Base-by-base conservation (phyloP, 2,888 invertebrate species). In the Drosophila seclusa region DNA sequence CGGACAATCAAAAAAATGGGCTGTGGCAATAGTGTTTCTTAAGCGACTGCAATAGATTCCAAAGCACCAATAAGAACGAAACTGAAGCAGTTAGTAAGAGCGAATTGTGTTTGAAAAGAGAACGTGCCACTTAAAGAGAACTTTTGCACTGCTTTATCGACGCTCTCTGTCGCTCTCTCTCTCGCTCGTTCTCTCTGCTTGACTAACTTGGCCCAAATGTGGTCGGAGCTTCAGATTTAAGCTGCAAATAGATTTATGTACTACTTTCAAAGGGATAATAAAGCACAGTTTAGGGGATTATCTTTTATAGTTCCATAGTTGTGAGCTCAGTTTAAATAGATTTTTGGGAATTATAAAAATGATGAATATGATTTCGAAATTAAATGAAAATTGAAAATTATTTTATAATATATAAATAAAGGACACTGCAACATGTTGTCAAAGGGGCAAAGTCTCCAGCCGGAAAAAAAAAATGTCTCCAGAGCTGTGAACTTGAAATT, bases 41-140 rank as follows among this genome's bases (percentile, higher is more conserved):
- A 29, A 40, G 60, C 48, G 45, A 59, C 13, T 49, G 34, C 48
- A 42, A 63, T 60, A 48, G 2, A 13, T 32, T 13, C 27, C 40
- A 49, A 82, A 76, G 73, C 82, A 78, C 79, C 80, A 82, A 80
- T 82, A 69, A 82, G 67, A 78, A 63, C 5, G 42, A 38, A 61
- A 63, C 61, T 64, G 21, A 31, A 31, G 48, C 61, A 10, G 31
- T 36, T n/a, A 11, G 10, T 31, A 68, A 79, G 82, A 79, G 77
- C 52, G 36, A 31, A 11, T n/a, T 18, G 4, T 18, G 5, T 7
- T n/a, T 18, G n/a, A 11, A 2, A 54, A 68, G 75, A 80, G 82
- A 78, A 38, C 49, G 16, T 0, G 10, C 1, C 3, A 8, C 16
- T 16, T 6, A 8, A 66, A 81, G 79, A 81, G 82, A 77, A 59